phyloP scores from a whole-genome alignment of 2,888 invertebrate species.

The Theristus sp. region DNA sequence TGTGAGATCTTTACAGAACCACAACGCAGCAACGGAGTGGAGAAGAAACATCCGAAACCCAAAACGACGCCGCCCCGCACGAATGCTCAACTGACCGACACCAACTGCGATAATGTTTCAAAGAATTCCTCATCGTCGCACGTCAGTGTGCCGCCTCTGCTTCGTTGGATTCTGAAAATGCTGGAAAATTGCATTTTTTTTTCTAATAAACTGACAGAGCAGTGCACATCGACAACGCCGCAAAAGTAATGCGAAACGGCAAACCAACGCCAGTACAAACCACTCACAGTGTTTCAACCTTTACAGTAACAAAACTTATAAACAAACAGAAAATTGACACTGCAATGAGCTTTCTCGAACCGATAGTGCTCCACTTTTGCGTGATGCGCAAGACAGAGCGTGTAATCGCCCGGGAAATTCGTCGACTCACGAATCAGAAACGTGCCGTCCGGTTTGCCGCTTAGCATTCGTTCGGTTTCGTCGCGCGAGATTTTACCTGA shows the following conservation, averaged over 20 bases:
- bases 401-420: constrained; percentile 96
- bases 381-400: constrained; percentile 81
- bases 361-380: constrained; percentile 72
- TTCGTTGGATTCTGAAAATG: constrained; percentile 17
- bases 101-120: constrained; percentile 76
- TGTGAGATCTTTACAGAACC: too few relatives aligned
- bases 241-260: too few relatives aligned
- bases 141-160: constrained; percentile 51
- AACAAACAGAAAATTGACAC: too few relatives aligned
- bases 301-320: too few relatives aligned
- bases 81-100: constrained; percentile 60
- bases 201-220: too few relatives aligned
- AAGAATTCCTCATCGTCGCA: constrained; percentile 97
- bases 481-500: constrained; percentile 93
- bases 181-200: neutral
- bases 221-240: too few relatives aligned
- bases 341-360: too few relatives aligned
- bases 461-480: constrained; percentile 70
- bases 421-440: constrained; percentile 94
- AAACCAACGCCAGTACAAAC: too few relatives aligned
- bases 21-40: too few relatives aligned
- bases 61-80: too few relatives aligned
- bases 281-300: too few relatives aligned
- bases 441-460: constrained; percentile 68
- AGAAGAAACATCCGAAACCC: too few relatives aligned